A percentile compares a stretch with the other conserved stretches of the same genome.
phyloP scores from a whole-genome alignment of 2,113 vertebrate genomes.

The Alces alces region DNA sequence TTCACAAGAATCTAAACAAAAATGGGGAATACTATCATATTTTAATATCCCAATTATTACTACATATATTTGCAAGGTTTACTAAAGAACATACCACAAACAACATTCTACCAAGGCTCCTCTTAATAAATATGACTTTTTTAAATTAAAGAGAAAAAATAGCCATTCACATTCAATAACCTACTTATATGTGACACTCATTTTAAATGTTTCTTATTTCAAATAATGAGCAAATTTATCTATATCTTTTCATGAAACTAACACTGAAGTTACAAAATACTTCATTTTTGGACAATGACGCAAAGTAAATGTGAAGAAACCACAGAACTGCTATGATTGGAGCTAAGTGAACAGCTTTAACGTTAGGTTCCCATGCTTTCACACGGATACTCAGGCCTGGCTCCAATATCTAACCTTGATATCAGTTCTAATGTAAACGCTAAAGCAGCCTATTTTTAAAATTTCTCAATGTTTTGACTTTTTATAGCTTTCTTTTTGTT shows the following conservation, averaged over 20 bases:
- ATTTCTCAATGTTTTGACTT: background rate
- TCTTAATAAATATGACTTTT: constrained; percentile 66
- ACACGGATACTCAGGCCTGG: background rate
- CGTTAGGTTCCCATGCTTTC: background rate
- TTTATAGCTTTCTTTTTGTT: constrained; percentile 1
- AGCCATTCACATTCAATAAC: constrained; percentile 25
- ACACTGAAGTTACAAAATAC: constrained; percentile 25
- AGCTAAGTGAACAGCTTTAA: background rate
- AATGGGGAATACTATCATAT: background rate
- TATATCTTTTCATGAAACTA: constrained; percentile 34
- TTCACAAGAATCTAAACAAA: background rate
- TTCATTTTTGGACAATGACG: background rate
- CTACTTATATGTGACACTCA: constrained; percentile 12
- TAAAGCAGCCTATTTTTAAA: background rate
- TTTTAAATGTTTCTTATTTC: constrained; percentile 24
- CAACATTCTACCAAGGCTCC: constrained; percentile 3
- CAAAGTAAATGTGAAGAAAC: background rate
- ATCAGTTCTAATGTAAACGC: background rate
- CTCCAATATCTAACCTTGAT: background rate
- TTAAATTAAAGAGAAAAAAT: constrained; percentile 57
- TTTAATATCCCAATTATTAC: constrained; percentile 30
- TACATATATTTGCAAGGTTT: background rate
- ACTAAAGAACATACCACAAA: constrained; percentile 35
- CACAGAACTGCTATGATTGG: background rate
- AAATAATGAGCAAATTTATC: constrained; percentile 19